Evolutionary conservation across 2,797 vertebrate species (phyloP).

Genomic region (Cynodonichthys magdalenae): DNA sequence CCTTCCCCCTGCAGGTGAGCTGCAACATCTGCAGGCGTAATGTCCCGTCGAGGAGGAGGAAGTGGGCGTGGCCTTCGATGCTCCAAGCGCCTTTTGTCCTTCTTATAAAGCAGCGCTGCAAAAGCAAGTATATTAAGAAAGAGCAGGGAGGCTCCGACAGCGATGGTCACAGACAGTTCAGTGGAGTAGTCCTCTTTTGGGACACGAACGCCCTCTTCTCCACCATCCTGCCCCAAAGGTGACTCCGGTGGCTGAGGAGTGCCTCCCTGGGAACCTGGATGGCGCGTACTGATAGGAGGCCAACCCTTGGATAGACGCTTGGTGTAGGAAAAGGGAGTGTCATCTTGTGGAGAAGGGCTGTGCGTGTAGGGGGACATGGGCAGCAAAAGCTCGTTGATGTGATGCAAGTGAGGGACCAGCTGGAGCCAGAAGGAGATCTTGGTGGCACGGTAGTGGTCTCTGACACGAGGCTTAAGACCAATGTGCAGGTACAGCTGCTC

Average conservation of each 20-base stretch:
- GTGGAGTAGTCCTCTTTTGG: conserved; percentile 93
- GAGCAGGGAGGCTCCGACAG: conserved; percentile 91
- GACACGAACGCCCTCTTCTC: conserved; percentile 81
- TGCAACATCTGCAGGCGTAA: conserved; percentile 87
- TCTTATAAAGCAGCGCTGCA: conserved; percentile 94
- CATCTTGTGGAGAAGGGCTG: conserved; percentile 92
- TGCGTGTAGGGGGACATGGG: conserved; percentile 96
- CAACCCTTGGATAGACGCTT: conserved; percentile 90
- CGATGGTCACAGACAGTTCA: conserved; percentile 94
- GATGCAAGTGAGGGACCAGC: conserved; percentile 94
- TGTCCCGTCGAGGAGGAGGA: conserved; percentile 75
- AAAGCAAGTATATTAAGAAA: conserved; percentile 97
- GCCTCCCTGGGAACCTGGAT: conserved; percentile 87
- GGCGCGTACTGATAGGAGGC: conserved; percentile 90
- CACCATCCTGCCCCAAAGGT: conserved; percentile 84
- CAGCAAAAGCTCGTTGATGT: conserved; percentile 93
- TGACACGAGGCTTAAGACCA: conserved; percentile 92
- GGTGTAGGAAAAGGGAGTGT: conserved; percentile 93
- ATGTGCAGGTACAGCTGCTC: conserved; percentile 97
- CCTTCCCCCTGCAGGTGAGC: conserved; percentile 92
- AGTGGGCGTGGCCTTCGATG: conserved; percentile 90
- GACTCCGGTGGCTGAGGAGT: conserved; percentile 88
- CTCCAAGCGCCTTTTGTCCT: conserved; percentile 93
- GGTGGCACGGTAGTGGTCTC: conserved; percentile 95
- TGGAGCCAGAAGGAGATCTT: conserved; percentile 99